A percentile compares a stretch with the other conserved stretches of the same genome.
Conservation (phyloP, 2,888 invertebrate species). For the Kryphioiulus occultus region DNA sequence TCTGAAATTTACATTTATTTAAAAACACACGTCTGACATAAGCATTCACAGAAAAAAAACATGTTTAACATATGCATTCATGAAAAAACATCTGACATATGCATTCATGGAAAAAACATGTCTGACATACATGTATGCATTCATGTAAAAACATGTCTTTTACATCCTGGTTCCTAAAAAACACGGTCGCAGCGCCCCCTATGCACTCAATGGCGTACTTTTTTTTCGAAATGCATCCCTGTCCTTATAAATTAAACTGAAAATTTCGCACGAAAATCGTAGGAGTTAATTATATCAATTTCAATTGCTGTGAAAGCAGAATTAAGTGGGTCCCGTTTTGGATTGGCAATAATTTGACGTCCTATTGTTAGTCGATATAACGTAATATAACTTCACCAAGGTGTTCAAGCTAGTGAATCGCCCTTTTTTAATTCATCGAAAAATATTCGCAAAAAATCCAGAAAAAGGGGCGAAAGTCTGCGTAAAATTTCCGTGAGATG, state of each 20-base stretch:
- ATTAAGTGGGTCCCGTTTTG: neutral
- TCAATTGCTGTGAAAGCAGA: neutral
- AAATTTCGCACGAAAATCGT: neutral
- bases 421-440: neutral
- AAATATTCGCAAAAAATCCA: neutral
- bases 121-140: too few species aligned
- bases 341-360: neutral
- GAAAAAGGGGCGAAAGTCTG: neutral
- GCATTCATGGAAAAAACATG: too few species aligned
- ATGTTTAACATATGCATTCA: too few species aligned
- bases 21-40: too few species aligned
- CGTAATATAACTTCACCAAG: neutral
- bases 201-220: neutral
- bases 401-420: neutral
- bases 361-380: neutral
- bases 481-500: constrained; percentile 21
- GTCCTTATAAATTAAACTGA: neutral
- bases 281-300: neutral
- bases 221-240: too few species aligned
- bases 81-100: too few species aligned
- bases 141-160: too few species aligned
- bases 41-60: too few species aligned
- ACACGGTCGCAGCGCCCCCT: neutral
- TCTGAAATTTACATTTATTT: too few species aligned
- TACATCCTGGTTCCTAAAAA: too few species aligned